Base-by-base conservation (phyloP, 1,140 invertebrate genomes). In the Caenorhabditis briggsae region DNA sequence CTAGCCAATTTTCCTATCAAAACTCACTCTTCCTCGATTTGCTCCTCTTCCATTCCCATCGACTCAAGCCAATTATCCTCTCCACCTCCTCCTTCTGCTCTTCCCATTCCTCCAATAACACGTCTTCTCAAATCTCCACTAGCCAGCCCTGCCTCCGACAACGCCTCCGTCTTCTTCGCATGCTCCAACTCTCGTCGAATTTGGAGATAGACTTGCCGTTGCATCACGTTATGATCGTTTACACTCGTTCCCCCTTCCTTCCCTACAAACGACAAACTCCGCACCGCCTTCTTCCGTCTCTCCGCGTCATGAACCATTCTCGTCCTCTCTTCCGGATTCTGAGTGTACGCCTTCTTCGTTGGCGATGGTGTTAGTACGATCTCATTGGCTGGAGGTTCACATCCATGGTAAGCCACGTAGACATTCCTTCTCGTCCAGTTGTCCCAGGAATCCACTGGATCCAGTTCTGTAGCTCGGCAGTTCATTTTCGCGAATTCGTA, bases 351-450 rank as follows among this genome's bases (percentile, higher is more conserved):
- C 41, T 58, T 82, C 25, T 86, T 86, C 5, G 59, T 58, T 2
- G 86, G 86, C 12, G 84, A 85, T 8, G 70, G 70, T 23, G 70
- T 78, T 12, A 78, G n/a, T 5, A 78, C 70, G 8, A 78, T 50
- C 9, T 78, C 70, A 9, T 70, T 74, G 7, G 55, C 61, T 23
- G 84, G 84, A 16, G 65, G 46, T 8, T 82, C 82, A 82, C 78
- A 87, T 48, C 86, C 86, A 23, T 87, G 82, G 58, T 87, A 87
- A 2, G 86, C 86, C 2, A 78, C 58, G 20, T 55, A 82, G 20
- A 87, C 86, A 23, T 87, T 87, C 0, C 61, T 8, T 25, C 55
- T 23, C n/a, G 86, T 87, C 86, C 86, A 87, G 16, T 58, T 61
- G 2, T 56, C 8, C 86, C 86, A 87, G 3, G 43, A 18, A 23